A percentile compares a stretch with the other conserved stretches of the same genome.
Evolutionary conservation across 2,888 invertebrate species (phyloP).

Genomic region (Acrobasis consociella): DNA sequence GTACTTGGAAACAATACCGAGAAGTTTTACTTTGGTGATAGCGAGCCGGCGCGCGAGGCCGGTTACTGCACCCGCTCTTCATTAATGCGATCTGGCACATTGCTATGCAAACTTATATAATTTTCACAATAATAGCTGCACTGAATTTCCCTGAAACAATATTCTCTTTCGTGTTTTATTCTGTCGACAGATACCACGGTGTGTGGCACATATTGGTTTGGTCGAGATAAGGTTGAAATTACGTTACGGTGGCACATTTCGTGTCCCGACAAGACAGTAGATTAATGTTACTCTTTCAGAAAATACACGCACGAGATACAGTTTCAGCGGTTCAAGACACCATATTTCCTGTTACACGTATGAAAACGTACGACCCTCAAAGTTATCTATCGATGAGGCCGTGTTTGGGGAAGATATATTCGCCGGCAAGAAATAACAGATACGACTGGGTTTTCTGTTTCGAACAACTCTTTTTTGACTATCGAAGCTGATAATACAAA

Average conservation of each 20-base stretch:
- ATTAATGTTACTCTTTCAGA: constrained; percentile 23
- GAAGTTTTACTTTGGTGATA: constrained; percentile 50
- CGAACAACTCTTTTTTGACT: constrained; percentile 16
- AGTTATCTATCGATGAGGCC: constrained; percentile 20
- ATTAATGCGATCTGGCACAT: constrained; percentile 45
- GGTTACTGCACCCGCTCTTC: constrained; percentile 30
- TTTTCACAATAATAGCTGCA: constrained; percentile 42
- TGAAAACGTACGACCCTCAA: constrained; percentile 13
- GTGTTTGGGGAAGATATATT: constrained; percentile 19
- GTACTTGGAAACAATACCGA: constrained; percentile 56
- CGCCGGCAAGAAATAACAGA: constrained; percentile 17
- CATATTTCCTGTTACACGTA: constrained; percentile 21
- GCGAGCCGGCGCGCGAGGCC: constrained; percentile 29
- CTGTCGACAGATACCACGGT: constrained; percentile 17
- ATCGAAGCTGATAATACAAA: constrained; percentile 4
- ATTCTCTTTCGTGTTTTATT: constrained; percentile 7
- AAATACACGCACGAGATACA: constrained; percentile 23
- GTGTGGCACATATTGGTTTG: constrained; percentile 21
- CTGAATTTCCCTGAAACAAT: constrained; percentile 37
- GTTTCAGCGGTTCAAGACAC: constrained; percentile 18
- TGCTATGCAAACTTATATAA: constrained; percentile 47
- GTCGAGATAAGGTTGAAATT: constrained; percentile 21
- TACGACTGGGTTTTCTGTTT: constrained; percentile 12
- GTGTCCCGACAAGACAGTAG: constrained; percentile 25
- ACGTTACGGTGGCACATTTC: constrained; percentile 19